Conservation (phyloP, 2,113 vertebrate species). For the Cariama cristata region DNA sequence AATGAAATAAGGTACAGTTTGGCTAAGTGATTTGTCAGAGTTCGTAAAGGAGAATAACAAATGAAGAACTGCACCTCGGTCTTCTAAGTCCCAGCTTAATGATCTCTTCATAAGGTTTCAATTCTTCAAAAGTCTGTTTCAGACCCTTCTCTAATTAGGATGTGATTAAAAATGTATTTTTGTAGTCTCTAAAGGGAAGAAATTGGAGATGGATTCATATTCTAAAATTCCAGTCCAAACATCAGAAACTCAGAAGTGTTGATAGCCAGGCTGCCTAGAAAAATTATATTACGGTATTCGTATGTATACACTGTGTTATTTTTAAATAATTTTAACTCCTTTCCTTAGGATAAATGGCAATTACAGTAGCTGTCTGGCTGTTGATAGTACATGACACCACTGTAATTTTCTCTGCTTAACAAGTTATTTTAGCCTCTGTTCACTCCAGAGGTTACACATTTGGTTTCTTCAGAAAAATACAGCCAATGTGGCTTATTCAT, state of each 20-base stretch:
- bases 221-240: not conserved
- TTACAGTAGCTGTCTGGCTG: not conserved
- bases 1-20: not conserved
- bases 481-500: not conserved
- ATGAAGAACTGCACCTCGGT: not conserved
- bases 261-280: not conserved
- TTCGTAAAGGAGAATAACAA: not conserved
- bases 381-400: not conserved
- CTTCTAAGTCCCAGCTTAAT: not conserved
- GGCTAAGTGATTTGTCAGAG: not conserved
- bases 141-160: slow-evolving; percentile 12
- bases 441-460: not conserved
- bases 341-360: not conserved
- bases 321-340: not conserved
- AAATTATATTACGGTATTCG: not conserved
- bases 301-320: not conserved
- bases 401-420: not conserved
- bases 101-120: slow-evolving; percentile 12
- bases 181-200: not conserved
- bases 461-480: not conserved
- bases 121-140: not conserved
- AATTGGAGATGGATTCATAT: not conserved
- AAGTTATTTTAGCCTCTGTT: not conserved
- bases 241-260: not conserved
- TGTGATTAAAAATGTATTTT: slow-evolving; percentile 44